Base-by-base conservation (phyloP, 2,888 invertebrate genomes). In the Cabera pusaria region DNA sequence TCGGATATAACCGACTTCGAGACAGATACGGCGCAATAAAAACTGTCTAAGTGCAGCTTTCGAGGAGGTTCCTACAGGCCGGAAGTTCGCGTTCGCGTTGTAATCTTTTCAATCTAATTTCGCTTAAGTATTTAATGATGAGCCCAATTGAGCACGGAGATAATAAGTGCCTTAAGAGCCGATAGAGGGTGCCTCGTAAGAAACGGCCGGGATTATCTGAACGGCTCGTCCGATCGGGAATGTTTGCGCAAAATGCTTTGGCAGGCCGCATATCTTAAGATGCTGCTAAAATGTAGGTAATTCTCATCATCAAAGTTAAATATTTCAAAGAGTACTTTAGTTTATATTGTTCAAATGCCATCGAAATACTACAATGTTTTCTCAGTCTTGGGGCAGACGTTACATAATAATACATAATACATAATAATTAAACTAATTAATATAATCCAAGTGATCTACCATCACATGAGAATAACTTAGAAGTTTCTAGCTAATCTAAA, bases 61-160 rank as follows among this genome's bases (percentile, higher is more conserved):
- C 24, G 35, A 41, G 29, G 41, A 35, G 35, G 12, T n/a, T 21
- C 7, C 22, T 0, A 7, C 11, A 22, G 33, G 31, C 26, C 21
- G 21, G 17, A 18, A 16, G 33, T 25, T 37, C 31, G 31, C 32
- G 21, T 19, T 16, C 33, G 23, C 35, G 35, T 36, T 45, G 52
- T 53, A 48, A 53, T 53, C 50, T 50, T 46, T 53, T 53, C 52
- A 53, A 53, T 53, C 45, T 50, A 44, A 37, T 48, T 47, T 52
- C 36, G 38, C 24, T 31, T 42, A 31, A 42, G 28, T 36, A 35
- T 42, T 42, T 44, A 43, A 33, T 35, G 37, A 34, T 35, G 42
- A 38, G 37, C 26, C 39, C 49, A 49, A 52, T 52, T 49, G 44
- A 44, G 39, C 38, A 41, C 22, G 36, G 33, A 37, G 38, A 46